Percentiles rank a stretch among this genome's conserved stretches.
Conservation (phyloP, 2,888 invertebrate species). For the Cryptus viduatorius region DNA sequence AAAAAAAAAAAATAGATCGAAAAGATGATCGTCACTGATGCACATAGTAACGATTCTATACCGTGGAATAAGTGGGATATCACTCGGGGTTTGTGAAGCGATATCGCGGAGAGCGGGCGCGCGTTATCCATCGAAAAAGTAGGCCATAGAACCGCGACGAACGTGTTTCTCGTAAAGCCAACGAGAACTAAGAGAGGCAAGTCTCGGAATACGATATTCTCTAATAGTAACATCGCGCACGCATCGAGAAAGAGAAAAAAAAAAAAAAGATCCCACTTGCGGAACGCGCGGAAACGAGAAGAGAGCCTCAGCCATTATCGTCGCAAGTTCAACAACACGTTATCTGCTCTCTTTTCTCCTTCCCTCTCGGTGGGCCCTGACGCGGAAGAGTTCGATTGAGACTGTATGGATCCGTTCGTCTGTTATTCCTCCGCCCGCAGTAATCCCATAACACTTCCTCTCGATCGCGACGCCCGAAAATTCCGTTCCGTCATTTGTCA, state of each 20-base stretch:
- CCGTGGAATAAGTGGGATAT: slow-evolving; percentile 3
- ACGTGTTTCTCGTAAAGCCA: slow-evolving; percentile 17
- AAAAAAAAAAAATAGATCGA: no score
- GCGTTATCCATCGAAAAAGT: slow-evolving; percentile 41
- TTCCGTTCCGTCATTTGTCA: slow-evolving; percentile 9
- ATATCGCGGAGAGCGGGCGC: background rate
- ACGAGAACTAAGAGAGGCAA: background rate
- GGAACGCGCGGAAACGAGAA: slow-evolving; percentile 22
- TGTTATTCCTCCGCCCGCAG: background rate
- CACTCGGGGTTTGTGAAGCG: background rate
- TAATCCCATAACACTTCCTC: background rate
- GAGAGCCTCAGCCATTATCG: slow-evolving; percentile 66
- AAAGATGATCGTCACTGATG: no score
- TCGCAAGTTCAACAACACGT: slow-evolving; percentile 75
- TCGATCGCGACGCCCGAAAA: background rate
- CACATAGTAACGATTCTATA: background rate
- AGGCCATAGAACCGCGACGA: slow-evolving; percentile 32
- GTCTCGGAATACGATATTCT: background rate
- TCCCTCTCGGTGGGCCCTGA: slow-evolving; percentile 21
- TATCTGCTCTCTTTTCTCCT: slow-evolving; percentile 63
- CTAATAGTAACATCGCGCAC: slow-evolving; percentile 10
- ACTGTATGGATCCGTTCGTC: slow-evolving; percentile 53
- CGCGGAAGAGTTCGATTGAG: slow-evolving; percentile 57
- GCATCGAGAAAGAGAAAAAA: background rate
- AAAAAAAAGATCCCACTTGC: slow-evolving; percentile 1